Evolutionary conservation across 1,140 invertebrate species (phyloP), one percentile per base, ranked within the genome.

Genomic region (Centruroides vittatus): DNA sequence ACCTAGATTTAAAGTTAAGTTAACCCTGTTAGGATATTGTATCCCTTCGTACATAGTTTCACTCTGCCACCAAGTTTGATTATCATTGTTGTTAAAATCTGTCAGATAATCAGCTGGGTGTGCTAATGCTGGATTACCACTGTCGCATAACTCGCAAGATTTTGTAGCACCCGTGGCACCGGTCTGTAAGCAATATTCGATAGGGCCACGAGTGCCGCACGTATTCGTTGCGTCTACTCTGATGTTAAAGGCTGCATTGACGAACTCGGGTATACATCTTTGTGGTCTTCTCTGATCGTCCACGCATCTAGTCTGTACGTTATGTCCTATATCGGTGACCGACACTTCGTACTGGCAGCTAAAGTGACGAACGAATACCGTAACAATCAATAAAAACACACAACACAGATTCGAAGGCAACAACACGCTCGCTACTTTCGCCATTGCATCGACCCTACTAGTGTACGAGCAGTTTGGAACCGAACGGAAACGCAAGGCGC

Each of bases 41-140:
- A 96, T 86, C 12, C 83, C 86, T 67, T 98, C 90, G 65, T 82
- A 82, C 90, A 99, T 96, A 0, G 96, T 98, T 69, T 96, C 89
- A 3, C 92, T 96, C 71, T 98, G 94, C 95, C 96, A 99, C 92
- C 93, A 98, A 0, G 96, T 97, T 63, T 85, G 84, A 70, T 93
- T 89, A 52, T 90, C 85, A 63, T 86, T 83, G 62, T 86, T 86
- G 66, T 94, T 89, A 68, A 89, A 81, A 74, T 99, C 96, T 0
- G 93, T 97, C 55, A 98, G 77, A 71, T 81, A 93, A n/a, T 78
- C 73, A 1, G 87, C 80, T 4, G 84, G 82, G 75, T 93, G 89
- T 55, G 84, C 79, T 12, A 71, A 59, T 3, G 62, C 62, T 1
- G 80, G 80, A 1, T 69, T 61, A 13, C 70, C 71, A 61, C 69